phyloP scores from a whole-genome alignment of 2,113 vertebrate genomes.

The Paramisgurnus dabryanus region DNA sequence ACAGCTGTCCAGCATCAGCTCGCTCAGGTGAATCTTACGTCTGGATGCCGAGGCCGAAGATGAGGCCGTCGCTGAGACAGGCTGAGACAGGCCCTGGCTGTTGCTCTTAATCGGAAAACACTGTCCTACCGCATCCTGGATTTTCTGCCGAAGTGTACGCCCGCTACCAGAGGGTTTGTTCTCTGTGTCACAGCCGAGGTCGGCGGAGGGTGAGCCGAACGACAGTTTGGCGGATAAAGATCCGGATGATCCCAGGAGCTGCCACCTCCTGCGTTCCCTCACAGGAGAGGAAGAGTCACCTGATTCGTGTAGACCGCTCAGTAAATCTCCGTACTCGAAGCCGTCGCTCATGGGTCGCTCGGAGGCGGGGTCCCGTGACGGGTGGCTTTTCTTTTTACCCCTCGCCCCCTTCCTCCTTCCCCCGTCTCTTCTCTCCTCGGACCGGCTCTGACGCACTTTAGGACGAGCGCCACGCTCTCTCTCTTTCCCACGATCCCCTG shows the following conservation, averaged over 20 bases:
- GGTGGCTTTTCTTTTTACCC: slow-evolving; percentile 71
- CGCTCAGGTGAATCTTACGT: slow-evolving; percentile 82
- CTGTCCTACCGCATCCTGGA: slow-evolving; percentile 82
- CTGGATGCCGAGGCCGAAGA: slow-evolving; percentile 59
- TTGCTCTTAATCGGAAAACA: slow-evolving; percentile 81
- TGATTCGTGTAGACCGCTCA: slow-evolving; percentile 60
- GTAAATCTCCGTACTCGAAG: slow-evolving; percentile 74
- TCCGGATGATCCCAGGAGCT: slow-evolving; percentile 59
- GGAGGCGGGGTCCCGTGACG: slow-evolving; percentile 53
- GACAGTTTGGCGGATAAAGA: slow-evolving; percentile 53
- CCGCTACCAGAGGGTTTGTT: slow-evolving; percentile 65
- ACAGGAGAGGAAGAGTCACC: slow-evolving; percentile 61
- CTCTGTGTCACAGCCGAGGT: slow-evolving; percentile 58
- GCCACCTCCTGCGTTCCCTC: slow-evolving; percentile 64
- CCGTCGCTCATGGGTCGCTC: slow-evolving; percentile 76
- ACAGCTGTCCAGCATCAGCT: slow-evolving; percentile 83
- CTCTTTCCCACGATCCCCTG: slow-evolving; percentile 68
- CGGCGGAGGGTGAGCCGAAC: slow-evolving; percentile 36
- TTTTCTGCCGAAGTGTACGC: slow-evolving; percentile 79
- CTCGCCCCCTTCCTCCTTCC: slow-evolving; percentile 62
- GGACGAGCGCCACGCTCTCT: slow-evolving; percentile 75
- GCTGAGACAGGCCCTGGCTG: slow-evolving; percentile 22
- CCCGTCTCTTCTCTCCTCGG: slow-evolving; percentile 71
- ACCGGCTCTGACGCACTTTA: slow-evolving; percentile 77
- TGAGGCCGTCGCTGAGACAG: slow-evolving; percentile 57